Evolutionary conservation across 2,888 invertebrate genomes (phyloP), one percentile per base, ranked within the genome.

Genomic region (Thalpophila matura): DNA sequence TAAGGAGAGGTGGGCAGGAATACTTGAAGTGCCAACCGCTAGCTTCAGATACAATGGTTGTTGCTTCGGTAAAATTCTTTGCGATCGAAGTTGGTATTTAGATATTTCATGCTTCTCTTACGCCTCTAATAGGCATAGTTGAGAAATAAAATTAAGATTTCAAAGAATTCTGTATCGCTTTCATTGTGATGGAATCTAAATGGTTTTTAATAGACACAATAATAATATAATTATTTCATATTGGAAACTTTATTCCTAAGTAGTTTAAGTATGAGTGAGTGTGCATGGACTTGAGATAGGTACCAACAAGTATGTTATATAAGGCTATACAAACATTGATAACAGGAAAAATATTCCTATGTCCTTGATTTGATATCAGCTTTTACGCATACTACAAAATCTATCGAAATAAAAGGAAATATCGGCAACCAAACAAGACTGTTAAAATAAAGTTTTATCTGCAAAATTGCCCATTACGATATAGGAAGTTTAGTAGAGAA

Each of bases 21-120:
- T 88, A 82, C 74, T 84, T 82, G 75, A 85, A 88, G 85, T 85
- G 88, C 90, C 89, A 87, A 88, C 81, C 77, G 64, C 69, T 79
- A 68, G 75, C 80, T 81, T 76, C 69, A 57, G 74, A 85, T 77
- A 89, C 88, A 90, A 90, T 87, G 77, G 83, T 77, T 81, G 74
- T 81, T 59, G 76, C 68, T 62, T 69, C 63, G 59, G 51, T 40
- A 53, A 78, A 79, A 83, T 84, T 82, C 79, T 78, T 82, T 56
- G 62, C 77, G 54, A 46, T 72, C 42, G 46, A 56, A 51, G 51
- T 64, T 77, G 71, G 70, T 65, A 82, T 84, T 75, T 54, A 76
- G 57, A 67, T 68, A 77, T 49, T 79, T 60, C 53, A 61, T 57
- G 62, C 51, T 62, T 64, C 33, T 60, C 55, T 60, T 49, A 54